Evolutionary conservation across 2,113 vertebrate species (phyloP), one percentile per base, ranked within the genome.

Genomic region (Phyllostomus hastatus): DNA sequence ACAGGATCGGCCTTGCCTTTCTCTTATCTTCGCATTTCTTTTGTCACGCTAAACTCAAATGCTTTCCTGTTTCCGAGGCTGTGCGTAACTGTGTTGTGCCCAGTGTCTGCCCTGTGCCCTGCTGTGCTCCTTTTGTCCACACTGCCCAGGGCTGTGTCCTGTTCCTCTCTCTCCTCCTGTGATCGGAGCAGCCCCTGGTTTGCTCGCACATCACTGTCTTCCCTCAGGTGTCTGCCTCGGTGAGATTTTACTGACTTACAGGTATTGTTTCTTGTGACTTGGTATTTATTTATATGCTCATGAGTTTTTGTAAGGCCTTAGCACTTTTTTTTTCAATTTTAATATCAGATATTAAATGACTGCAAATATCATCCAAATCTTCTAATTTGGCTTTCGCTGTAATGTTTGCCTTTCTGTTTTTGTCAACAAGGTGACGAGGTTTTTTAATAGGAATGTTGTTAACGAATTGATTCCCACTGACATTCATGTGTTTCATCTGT

Each of bases 71-170:
- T 92, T 88, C 72, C 48, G 81, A 67, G 35, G 35, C 48, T 54
- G 11, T 57, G 43, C 22, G 10, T 26, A 48, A 38, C 43, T 80
- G 15, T 88, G 38, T 54, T 80, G 48, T 64, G 31, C 87, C 64
- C 43, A 11, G 73, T 66, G 28, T 78, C 54, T 24, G 7, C 69
- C 48, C 31, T 70, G 38, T 35, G 46, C 8, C 16, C 70, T 59
- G 31, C 79, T 95, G 81, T 95, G 64, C 69, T 89, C 33, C 61
- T 93, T 83, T 66, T 67, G 43, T 85, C 86, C 16, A 95, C 24
- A 64, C 73, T 57, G 50, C 64, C 94, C n/a, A 79, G 46, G 73
- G 90, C 46, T 72, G 7, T 88, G 72, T 90, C 50, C 24, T 83
- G 81, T 91, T 85, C 78, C 85, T 88, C 64, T 33, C 48, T 89